Percentiles rank a stretch among this genome's conserved stretches.
phyloP scores from a whole-genome alignment of 2,888 invertebrate genomes.

The Spialia ferax region DNA sequence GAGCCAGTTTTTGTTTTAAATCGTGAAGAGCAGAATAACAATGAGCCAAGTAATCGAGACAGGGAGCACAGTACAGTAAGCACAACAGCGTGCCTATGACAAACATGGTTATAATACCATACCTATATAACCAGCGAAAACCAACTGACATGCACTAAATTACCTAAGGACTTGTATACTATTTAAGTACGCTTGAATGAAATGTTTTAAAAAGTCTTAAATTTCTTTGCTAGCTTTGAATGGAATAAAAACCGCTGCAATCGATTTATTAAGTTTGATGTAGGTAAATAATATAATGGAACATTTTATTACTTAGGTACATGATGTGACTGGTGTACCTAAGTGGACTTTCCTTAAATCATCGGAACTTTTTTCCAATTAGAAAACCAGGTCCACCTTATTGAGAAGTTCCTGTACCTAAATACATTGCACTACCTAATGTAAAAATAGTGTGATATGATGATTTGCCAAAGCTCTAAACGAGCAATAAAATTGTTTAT shows the following conservation, averaged over 20 bases:
- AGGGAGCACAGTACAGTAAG: constrained; percentile 50
- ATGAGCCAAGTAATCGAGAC: constrained; percentile 60
- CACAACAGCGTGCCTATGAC: constrained; percentile 59
- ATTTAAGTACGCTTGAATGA: constrained; percentile 2
- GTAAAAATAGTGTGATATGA: too few species aligned
- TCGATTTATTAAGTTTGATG: not conserved
- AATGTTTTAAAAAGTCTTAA: not conserved
- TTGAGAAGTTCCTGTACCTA: too few species aligned
- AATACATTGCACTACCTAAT: too few species aligned
- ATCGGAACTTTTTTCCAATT: not conserved
- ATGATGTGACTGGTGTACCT: too few species aligned
- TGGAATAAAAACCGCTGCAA: not conserved
- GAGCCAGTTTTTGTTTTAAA: constrained; percentile 72
- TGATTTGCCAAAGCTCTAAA: not conserved
- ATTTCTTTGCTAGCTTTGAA: not conserved
- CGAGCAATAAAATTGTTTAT: too few species aligned
- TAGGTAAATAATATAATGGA: not conserved
- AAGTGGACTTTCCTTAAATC: too few species aligned
- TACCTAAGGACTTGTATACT: constrained; percentile 6
- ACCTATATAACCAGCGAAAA: constrained; percentile 45
- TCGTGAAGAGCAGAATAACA: constrained; percentile 70
- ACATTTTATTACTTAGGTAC: too few species aligned
- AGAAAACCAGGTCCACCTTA: not conserved
- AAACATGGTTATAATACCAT: constrained; percentile 43
- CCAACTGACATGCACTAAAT: constrained; percentile 8